Percentiles rank a stretch among this genome's conserved stretches.
These are phyloP conservation scores for Gymnogyps californianus DNA, from an alignment of 2,113 vertebrate species.

Conservation along the genomic window DNA sequence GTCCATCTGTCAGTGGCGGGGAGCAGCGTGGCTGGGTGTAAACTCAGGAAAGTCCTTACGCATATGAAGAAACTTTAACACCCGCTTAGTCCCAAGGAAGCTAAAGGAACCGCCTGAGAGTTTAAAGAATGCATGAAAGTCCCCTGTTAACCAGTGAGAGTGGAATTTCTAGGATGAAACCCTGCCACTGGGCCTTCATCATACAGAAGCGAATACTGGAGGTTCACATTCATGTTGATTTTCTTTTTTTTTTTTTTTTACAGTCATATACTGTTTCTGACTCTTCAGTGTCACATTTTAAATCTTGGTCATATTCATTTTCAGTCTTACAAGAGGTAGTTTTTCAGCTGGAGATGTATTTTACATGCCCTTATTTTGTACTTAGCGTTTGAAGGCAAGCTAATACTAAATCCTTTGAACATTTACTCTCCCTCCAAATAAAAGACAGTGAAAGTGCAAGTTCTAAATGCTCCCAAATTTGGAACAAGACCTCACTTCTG, in stretches of 20 bases:
- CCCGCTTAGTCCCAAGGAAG: background rate
- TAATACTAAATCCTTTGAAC: background rate
- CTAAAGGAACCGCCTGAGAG: background rate
- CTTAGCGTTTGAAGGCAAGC: background rate
- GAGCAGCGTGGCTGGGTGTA: background rate
- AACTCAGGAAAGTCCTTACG: background rate
- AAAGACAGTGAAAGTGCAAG: background rate
- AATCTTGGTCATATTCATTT: background rate
- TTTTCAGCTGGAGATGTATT: background rate
- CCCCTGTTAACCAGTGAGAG: background rate
- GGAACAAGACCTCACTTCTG: background rate
- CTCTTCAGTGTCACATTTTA: background rate
- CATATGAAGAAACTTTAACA: background rate
- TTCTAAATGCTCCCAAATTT: background rate
- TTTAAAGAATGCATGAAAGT: background rate
- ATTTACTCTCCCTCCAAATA: background rate
- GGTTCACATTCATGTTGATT: background rate
- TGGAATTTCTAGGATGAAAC: background rate
- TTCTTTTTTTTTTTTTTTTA: background rate
- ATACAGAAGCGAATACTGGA: background rate
- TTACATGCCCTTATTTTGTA: background rate
- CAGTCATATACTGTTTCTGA: background rate
- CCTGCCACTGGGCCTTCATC: background rate
- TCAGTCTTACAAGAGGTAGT: background rate
- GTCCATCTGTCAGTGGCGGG: rapidly evolving